Conservation (phyloP, 2,797 vertebrate genomes). For the Sphenopsis melanotis region DNA sequence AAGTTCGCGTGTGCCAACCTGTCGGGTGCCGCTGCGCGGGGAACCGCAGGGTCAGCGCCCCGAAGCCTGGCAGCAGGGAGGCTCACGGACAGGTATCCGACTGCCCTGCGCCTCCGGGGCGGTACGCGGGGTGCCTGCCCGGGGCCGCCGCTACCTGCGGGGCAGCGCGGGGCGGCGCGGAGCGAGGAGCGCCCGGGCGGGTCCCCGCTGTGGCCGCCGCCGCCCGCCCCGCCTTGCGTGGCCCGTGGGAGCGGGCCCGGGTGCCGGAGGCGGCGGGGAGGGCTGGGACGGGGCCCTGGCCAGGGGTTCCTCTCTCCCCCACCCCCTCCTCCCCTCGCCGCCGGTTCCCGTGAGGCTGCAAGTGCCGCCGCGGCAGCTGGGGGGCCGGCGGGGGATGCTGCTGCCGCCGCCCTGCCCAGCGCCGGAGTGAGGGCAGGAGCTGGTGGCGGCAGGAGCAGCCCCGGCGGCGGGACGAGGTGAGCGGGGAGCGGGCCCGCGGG, state of each 20-base stretch:
- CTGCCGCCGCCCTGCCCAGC: constrained; percentile 25
- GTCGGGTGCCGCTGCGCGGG: background rate
- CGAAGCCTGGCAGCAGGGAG: background rate
- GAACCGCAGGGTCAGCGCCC: background rate
- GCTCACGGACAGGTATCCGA: background rate
- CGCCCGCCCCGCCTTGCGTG: background rate
- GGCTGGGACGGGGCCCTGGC: background rate
- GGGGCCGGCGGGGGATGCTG: constrained; percentile 46
- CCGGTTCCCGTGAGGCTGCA: constrained; percentile 36
- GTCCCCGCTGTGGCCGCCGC: background rate
- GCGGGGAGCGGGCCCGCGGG: background rate
- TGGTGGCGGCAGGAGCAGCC: constrained; percentile 8
- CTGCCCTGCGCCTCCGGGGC: background rate
- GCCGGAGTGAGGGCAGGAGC: constrained; percentile 5
- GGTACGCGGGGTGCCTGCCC: background rate
- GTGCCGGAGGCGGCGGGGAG: background rate
- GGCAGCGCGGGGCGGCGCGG: background rate
- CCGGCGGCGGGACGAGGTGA: constrained; percentile 17
- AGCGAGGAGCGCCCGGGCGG: background rate
- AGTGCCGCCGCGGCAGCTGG: constrained; percentile 50
- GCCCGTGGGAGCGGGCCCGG: background rate
- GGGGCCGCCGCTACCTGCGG: background rate
- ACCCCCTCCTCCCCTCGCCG: background rate
- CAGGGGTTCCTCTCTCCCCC: constrained; percentile 16
- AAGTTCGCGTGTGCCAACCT: background rate